phyloP scores from a whole-genome alignment of 2,113 vertebrate genomes.

The Climacteris rufus region DNA sequence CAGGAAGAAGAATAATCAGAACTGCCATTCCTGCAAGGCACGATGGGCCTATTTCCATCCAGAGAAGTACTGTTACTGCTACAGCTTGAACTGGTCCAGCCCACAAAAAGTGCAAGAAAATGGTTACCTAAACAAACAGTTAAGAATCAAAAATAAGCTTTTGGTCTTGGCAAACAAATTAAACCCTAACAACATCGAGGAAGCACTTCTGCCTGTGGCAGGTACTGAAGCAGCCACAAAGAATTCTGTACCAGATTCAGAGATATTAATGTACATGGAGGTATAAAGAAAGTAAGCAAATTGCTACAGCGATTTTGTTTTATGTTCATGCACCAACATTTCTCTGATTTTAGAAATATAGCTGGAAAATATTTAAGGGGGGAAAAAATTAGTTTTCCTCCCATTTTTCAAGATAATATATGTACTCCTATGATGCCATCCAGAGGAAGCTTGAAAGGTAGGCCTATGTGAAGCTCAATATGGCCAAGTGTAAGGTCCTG shows the following conservation, averaged over 20 bases:
- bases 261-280: neutral
- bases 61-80: constrained; percentile 84
- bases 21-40: constrained; percentile 91
- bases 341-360: neutral
- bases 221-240: neutral
- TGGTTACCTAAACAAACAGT: constrained; percentile 78
- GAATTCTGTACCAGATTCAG: neutral
- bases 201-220: neutral
- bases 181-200: neutral
- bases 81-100: constrained; percentile 88
- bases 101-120: constrained; percentile 94
- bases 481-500: neutral
- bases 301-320: neutral
- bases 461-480: too few species aligned
- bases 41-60: constrained; percentile 88
- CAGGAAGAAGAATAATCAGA: constrained; percentile 86
- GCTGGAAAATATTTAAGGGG: neutral
- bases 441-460: neutral
- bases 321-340: neutral
- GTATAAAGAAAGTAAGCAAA: neutral
- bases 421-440: neutral
- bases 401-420: neutral
- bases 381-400: neutral
- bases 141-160: neutral
- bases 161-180: neutral